Evolutionary conservation across 2,888 invertebrate species (phyloP), one percentile per base, ranked within the genome.

Genomic region (Heterodera filipjevi): DNA sequence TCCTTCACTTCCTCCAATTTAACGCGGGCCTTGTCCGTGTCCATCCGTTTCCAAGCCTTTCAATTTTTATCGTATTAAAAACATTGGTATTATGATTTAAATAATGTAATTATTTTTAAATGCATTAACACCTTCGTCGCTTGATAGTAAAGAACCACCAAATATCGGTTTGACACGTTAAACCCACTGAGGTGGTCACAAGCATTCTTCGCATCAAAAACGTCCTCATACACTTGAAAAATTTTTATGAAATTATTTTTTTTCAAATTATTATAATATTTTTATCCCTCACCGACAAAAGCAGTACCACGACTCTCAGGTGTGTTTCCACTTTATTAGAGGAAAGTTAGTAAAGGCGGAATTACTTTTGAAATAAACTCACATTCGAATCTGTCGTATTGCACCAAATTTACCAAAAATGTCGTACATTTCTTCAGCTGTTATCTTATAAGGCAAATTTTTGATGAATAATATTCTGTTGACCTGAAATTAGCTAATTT

Each of bases 321-420:
- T 35, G 97, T 98, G 89, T 96, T 98, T 0, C 98, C 98, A 49
- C 91, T 95, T 90, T 66, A 82, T 78, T 30, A 80, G 68, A 64
- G 19, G 77, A 64, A 39, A 53, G n/a, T n/a, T 71, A 22, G 22
- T 32, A 44, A n/a, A n/a, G n/a, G 30, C 35, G 35, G 35, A 68
- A 66, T 46, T 27, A 76, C 19, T 12, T 32, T 70, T n/a, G 44
- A 77, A 78, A 39, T 30, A 77, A 76, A 92, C 94, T 93, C 92
- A 95, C 95, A 97, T 95, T 91, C 99, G 92, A 81, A 99, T 99
- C 91, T 99, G 99, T 86, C 99, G 91, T 84, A 99, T 98, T 3
- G 99, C 98, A 86, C 99, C 99, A 91, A 98, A 99, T 92, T 99
- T 99, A 30, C 99, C 99, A 92, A 99, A 99, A 83, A 99, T 99